These are phyloP conservation scores for Sakesphorus luctuosus DNA, from an alignment of 2,113 vertebrate species.

Conservation along the genomic window DNA sequence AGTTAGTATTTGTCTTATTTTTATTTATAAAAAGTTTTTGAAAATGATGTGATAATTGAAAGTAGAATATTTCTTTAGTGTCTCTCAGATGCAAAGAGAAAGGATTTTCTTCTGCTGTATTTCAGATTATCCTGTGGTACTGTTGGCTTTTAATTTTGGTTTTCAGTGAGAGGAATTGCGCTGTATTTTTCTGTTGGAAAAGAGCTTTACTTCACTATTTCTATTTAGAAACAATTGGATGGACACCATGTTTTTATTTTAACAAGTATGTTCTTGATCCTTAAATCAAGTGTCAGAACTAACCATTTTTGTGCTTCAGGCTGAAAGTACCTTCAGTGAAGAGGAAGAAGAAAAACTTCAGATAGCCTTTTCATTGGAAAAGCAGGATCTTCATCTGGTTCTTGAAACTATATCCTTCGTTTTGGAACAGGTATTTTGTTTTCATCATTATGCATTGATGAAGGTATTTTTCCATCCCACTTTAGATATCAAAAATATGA, in stretches of 20 bases:
- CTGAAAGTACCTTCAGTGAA: constrained; percentile 89
- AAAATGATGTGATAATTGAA: neutral
- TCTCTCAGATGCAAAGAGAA: neutral
- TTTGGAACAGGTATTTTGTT: constrained; percentile 87
- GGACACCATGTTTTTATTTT: neutral
- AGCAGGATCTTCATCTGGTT: constrained; percentile 86
- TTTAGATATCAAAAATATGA: neutral
- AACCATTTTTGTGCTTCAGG: constrained; percentile 73
- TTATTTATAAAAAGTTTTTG: neutral
- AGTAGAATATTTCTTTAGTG: neutral
- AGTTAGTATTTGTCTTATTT: neutral
- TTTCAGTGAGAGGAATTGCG: neutral
- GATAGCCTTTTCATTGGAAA: constrained; percentile 87
- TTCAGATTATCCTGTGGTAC: neutral
- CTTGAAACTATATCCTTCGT: constrained; percentile 91
- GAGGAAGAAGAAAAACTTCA: constrained; percentile 96
- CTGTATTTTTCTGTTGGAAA: neutral
- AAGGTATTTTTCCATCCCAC: neutral
- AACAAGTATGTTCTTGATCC: neutral
- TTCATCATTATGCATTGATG: neutral
- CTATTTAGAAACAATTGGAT: neutral
- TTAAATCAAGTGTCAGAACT: neutral
- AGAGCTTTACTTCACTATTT: neutral
- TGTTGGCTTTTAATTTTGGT: neutral
- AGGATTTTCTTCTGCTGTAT: neutral